Conservation (phyloP, 2,113 vertebrate genomes). For the Prionailurus viverrinus region DNA sequence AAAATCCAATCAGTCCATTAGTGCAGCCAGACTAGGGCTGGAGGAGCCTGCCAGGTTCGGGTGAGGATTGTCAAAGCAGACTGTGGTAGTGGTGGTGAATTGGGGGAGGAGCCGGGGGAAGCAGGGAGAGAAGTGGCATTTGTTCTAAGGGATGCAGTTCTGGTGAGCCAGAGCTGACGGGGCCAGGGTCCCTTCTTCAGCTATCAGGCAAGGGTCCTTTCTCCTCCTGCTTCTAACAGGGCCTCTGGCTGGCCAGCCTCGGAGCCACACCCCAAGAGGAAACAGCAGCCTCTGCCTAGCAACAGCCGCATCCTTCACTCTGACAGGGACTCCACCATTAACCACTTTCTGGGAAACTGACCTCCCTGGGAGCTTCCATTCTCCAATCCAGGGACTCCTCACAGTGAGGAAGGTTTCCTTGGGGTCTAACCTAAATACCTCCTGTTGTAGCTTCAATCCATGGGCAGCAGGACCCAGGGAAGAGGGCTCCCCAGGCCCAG, state of each 20-base stretch:
- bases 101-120: not conserved
- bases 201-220: not conserved
- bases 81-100: not conserved
- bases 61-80: constrained; percentile 13
- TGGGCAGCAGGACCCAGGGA: not conserved
- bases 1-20: constrained; percentile 81
- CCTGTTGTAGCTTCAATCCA: not conserved
- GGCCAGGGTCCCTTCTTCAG: not conserved
- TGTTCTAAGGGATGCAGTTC: not conserved
- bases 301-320: constrained; percentile 76
- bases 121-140: not conserved
- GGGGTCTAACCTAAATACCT: not conserved
- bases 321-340: constrained; percentile 66
- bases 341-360: constrained; percentile 70
- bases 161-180: not conserved
- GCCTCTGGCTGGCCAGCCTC: constrained; percentile 61
- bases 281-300: constrained; percentile 74
- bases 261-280: constrained; percentile 70
- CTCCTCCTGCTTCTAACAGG: constrained; percentile 46
- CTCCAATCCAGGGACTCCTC: constrained; percentile 31
- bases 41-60: constrained; percentile 42
- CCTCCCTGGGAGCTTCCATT: constrained; percentile 63
- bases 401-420: constrained; percentile 5
- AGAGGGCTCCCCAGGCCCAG: not conserved
- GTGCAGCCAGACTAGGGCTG: constrained; percentile 55